Evolutionary conservation across 2,797 vertebrate genomes (phyloP).

Genomic region (Steatocranus sp.): DNA sequence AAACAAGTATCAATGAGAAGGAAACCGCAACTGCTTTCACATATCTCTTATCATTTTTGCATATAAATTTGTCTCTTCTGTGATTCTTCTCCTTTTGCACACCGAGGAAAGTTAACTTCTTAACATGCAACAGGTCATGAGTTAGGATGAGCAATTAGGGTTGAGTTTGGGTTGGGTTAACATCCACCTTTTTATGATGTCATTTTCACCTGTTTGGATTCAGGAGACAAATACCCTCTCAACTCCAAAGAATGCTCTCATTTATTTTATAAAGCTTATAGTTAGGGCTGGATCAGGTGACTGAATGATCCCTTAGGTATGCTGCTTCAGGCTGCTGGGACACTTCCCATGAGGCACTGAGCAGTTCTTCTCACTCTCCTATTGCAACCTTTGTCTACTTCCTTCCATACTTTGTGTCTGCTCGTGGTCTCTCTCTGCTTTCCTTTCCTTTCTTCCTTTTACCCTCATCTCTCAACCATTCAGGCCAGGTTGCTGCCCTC

Average conservation of each 20-base stretch:
- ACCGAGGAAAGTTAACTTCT: background rate
- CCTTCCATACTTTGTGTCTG: background rate
- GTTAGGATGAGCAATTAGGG: fast-evolving
- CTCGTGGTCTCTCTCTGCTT: background rate
- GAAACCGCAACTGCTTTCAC: background rate
- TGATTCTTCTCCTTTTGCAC: background rate
- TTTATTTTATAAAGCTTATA: background rate
- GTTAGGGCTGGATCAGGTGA: background rate
- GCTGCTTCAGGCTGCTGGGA: background rate
- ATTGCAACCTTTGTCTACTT: background rate
- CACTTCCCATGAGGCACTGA: background rate
- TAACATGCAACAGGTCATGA: fast-evolving
- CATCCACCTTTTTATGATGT: background rate
- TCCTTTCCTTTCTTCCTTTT: background rate
- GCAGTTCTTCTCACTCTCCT: background rate
- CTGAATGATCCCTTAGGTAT: background rate
- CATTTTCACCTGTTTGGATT: fast-evolving
- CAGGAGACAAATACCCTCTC: background rate
- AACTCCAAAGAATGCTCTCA: background rate
- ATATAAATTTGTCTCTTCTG: background rate
- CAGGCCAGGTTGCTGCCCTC: background rate
- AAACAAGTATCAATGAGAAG: background rate
- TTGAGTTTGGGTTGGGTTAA: background rate
- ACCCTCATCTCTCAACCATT: background rate
- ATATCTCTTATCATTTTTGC: background rate